A percentile compares a stretch with the other conserved stretches of the same genome.
Evolutionary conservation across 1,140 invertebrate species (phyloP).

Genomic region (Notospermus geniculatus): DNA sequence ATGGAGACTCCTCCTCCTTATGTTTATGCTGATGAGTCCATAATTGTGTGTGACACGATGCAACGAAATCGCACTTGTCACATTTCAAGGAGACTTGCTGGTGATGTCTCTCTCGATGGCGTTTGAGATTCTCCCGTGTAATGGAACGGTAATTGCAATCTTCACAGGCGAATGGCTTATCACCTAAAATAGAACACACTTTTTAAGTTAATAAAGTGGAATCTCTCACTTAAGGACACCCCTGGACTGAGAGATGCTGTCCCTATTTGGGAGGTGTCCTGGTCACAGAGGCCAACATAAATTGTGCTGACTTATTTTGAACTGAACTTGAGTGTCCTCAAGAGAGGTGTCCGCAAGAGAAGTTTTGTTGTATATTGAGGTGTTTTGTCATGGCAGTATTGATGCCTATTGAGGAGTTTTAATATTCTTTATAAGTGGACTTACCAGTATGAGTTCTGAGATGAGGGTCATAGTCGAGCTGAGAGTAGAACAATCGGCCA

Average conservation of each 20-base stretch:
- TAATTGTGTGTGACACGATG: constrained; percentile 38
- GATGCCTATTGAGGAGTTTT: too few relatives aligned
- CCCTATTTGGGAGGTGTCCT: background rate
- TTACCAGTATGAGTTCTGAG: constrained; percentile 47
- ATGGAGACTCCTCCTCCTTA: constrained; percentile 31
- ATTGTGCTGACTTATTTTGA: background rate
- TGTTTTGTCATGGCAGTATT: too few relatives aligned
- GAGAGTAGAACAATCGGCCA: constrained; percentile 48
- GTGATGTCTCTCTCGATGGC: constrained; percentile 48
- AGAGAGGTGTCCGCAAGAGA: background rate
- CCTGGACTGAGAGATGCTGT: too few relatives aligned
- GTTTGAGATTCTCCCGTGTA: constrained; percentile 42
- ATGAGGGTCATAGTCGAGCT: constrained; percentile 49
- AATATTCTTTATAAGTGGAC: constrained; percentile 11
- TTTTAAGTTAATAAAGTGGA: too few relatives aligned
- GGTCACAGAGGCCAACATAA: background rate
- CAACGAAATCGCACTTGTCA: constrained; percentile 42
- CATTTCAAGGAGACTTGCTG: constrained; percentile 43
- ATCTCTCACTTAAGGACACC: background rate
- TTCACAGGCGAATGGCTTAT: constrained; percentile 44
- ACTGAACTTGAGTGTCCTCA: background rate
- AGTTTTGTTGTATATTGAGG: background rate
- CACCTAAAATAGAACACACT: constrained; percentile 32
- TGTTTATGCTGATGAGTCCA: constrained; percentile 53
- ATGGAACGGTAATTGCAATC: constrained; percentile 42